Base-by-base conservation (phyloP, 2,113 vertebrate species). In the Clupea harengus region DNA sequence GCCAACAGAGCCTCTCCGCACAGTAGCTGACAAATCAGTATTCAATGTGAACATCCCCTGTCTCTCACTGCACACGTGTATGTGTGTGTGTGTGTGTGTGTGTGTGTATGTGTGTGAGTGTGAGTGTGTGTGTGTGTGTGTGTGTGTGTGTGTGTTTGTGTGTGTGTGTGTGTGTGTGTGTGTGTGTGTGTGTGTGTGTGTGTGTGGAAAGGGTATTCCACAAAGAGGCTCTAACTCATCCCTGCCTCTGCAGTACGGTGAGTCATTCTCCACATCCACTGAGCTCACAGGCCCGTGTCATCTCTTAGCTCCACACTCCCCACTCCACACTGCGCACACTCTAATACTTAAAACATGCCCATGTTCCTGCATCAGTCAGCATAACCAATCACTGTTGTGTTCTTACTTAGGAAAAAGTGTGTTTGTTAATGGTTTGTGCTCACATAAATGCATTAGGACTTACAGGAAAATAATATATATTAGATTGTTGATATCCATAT, bases 11-110 rank as follows among this genome's bases (percentile, higher is more conserved):
- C 10, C 25, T 78, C 72, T 78, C 72, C 11, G 25, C 72, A 78
- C 72, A 78, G 72, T 32, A 78, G 72, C 72, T 78, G 72, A 78
- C 72, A 72, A 72, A 78, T 78, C 72, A 78, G 72, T 78, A 78
- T 78, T 78, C 72, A 72, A 28, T 78, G 32, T 78, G 72, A 78
- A 78, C 25, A 32, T 5, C 72, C 28, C 10, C 72, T 78, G 28
- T 78, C 72, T 78, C 64, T 78, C 72, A 39, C 2, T 39, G 28
- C 28, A 15, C 72, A 78, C 72, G 11, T 39, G 32, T 17, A 15
- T 78, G 28, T 75, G 25, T 83, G 80, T 54, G 45, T 80, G 44
- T 49, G 45, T 64, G 45, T 39, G 49, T 83, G 67, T 49, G 28
- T 75, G 28, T 49, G 49, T 46, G 28, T 32, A n/a, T 45, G 17